phyloP scores from a whole-genome alignment of 2,888 invertebrate species.

The Sympetrum striolatum region DNA sequence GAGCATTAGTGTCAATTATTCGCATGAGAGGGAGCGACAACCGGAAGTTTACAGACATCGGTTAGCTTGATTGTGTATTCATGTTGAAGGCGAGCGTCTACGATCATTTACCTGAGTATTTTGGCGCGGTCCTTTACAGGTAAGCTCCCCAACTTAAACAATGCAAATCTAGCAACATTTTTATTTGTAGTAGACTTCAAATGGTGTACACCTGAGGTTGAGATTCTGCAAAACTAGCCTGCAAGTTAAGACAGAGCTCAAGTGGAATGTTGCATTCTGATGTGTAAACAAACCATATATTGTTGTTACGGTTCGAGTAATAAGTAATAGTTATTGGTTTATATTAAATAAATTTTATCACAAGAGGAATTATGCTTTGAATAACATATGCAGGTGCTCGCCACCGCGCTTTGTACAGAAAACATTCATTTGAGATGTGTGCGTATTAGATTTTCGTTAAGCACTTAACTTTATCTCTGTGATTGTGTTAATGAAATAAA shows the following conservation, averaged over 20 bases:
- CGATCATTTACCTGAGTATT: constrained; percentile 27
- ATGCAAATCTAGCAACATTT: constrained; percentile 9
- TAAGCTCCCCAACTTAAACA: neutral
- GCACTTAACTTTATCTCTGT: neutral
- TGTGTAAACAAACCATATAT: constrained; percentile 35
- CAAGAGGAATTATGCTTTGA: neutral
- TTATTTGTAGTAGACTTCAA: neutral
- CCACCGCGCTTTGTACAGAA: neutral
- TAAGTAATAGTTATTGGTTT: neutral
- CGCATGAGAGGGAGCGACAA: constrained; percentile 45
- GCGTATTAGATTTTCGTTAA: neutral
- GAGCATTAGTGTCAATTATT: constrained; percentile 39
- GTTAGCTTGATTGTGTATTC: constrained; percentile 46
- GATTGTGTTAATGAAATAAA: neutral
- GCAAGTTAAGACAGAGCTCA: constrained; percentile 1
- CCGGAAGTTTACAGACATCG: constrained; percentile 48
- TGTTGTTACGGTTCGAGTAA: neutral
- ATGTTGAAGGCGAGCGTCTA: constrained; percentile 43
- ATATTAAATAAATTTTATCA: neutral
- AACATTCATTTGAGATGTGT: neutral
- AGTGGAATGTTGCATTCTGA: constrained; percentile 10
- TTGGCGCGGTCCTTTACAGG: constrained; percentile 42
- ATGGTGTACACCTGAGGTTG: neutral
- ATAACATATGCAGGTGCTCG: neutral
- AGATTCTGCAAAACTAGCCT: neutral